Percentiles rank a stretch among this genome's conserved stretches.
Evolutionary conservation across 2,113 vertebrate genomes (phyloP).

Genomic region (Ctenodactylus gundi): DNA sequence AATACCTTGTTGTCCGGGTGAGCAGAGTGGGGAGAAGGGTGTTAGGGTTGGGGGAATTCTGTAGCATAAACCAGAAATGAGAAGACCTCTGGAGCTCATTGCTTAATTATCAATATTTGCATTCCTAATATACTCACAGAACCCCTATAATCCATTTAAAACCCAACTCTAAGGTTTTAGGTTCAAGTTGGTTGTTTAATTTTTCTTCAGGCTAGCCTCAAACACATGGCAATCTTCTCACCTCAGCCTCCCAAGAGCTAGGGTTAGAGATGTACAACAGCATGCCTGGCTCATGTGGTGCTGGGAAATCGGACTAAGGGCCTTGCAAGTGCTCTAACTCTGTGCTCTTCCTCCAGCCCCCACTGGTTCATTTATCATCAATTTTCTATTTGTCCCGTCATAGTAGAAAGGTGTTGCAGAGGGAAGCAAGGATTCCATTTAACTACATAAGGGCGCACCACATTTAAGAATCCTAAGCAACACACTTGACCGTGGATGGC

Average conservation of each 20-base stretch:
- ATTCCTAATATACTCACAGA: background rate
- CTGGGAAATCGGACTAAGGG: no score
- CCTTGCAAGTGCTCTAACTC: no score
- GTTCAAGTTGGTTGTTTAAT: background rate
- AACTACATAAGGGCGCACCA: background rate
- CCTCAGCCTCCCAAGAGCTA: no score
- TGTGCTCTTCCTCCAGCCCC: no score
- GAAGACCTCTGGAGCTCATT: background rate
- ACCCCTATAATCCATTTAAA: slow-evolving; percentile 4
- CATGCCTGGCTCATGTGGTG: no score
- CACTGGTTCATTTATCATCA: background rate
- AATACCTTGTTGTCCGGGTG: background rate
- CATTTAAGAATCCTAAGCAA: background rate
- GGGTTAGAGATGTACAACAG: no score
- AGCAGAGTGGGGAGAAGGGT: no score
- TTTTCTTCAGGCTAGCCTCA: no score
- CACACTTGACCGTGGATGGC: background rate
- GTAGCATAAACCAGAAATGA: background rate
- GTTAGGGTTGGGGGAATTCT: no score
- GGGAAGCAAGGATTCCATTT: background rate
- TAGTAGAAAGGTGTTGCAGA: background rate
- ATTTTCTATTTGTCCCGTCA: background rate
- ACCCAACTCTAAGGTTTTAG: background rate
- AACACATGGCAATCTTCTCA: no score
- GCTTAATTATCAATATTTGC: background rate